Evolutionary conservation across 2,888 invertebrate species (phyloP).

Genomic region (Drosophila atripex): DNA sequence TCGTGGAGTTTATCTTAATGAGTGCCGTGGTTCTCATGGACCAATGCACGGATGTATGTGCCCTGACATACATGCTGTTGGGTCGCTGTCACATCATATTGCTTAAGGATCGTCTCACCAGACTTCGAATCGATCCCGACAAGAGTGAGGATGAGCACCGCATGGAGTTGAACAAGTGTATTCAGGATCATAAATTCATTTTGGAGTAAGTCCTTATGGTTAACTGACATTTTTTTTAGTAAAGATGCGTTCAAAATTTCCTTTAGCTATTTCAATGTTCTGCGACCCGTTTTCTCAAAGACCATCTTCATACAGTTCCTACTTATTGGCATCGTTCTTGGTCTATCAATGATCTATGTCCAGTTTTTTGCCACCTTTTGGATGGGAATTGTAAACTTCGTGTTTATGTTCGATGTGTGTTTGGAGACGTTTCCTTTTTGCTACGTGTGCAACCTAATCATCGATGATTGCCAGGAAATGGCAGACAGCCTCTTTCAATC

Average conservation of each 20-base stretch:
- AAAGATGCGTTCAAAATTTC: no score
- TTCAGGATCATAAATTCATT: conserved; percentile 50
- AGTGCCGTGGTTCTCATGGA: conserved; percentile 29
- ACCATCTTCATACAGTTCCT: conserved; percentile 63
- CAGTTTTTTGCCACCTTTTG: conserved; percentile 56
- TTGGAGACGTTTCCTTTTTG: conserved; percentile 66
- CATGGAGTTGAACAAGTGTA: conserved; percentile 44
- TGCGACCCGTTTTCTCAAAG: conserved; percentile 53
- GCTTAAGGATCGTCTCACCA: conserved; percentile 38
- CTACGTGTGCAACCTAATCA: conserved; percentile 57
- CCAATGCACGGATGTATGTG: conserved; percentile 47
- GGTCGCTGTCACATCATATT: conserved; percentile 44
- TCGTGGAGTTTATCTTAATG: conserved; percentile 41
- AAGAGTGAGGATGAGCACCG: conserved; percentile 31
- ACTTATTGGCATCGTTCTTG: conserved; percentile 44
- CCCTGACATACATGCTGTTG: conserved; percentile 35
- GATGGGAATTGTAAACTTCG: conserved; percentile 32
- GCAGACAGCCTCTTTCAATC: conserved; percentile 58
- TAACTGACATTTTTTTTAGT: no score
- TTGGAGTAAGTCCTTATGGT: conserved; percentile 28
- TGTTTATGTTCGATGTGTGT: conserved; percentile 40
- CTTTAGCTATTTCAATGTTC: background rate
- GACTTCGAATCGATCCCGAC: conserved; percentile 33
- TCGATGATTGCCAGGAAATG: conserved; percentile 47
- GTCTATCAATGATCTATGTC: conserved; percentile 50